Evolutionary conservation across 2,113 vertebrate genomes (phyloP), one percentile per base, ranked within the genome.

Genomic region (Furnarius figulus): DNA sequence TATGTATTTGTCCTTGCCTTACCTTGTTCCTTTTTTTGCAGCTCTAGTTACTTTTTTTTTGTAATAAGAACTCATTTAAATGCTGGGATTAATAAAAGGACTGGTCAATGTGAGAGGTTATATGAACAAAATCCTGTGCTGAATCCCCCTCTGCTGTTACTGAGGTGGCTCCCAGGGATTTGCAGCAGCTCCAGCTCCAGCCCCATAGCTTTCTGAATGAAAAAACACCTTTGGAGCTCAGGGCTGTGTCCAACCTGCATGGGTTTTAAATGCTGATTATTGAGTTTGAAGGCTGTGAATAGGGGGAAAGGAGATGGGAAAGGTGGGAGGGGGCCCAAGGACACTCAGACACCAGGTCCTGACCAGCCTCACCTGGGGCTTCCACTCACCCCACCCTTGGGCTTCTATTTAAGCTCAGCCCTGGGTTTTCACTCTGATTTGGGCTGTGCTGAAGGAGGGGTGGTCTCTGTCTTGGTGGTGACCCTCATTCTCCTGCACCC

Each of bases 1-100:
- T 97, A 96, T 92, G 73, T 66, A 90, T 95, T 97, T 98, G 95
- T 97, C 96, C 94, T 97, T 98, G 82, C 68, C 79, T 97, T 97
- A 94, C 87, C 87, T 97, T 95, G 61, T 33, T 83, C 89, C 50
- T 77, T 93, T 87, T 87, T 95, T 76, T 90, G 91, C 88, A 95
- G 78, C 39, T 91, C 92, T n/a, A 87, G 44, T 76, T 93, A 88
- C 37, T 58, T 91, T 95, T 91, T 95, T 89, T 74, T 33, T 28
- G 25, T 61, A 87, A 31, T 76, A 86, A 81, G 47, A 86, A 58
- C 39, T 87, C 63, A 81, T 96, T 95, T 94, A 89, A 96, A 94
- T 86, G 30, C 78, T 95, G 52, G 49, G 63, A 86, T 66, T 87
- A 91, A 93, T 87, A 97, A 95, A 92, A 85, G 62, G 67, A 52